phyloP scores from a whole-genome alignment of 2,888 invertebrate species.

The Synergus japonicus region DNA sequence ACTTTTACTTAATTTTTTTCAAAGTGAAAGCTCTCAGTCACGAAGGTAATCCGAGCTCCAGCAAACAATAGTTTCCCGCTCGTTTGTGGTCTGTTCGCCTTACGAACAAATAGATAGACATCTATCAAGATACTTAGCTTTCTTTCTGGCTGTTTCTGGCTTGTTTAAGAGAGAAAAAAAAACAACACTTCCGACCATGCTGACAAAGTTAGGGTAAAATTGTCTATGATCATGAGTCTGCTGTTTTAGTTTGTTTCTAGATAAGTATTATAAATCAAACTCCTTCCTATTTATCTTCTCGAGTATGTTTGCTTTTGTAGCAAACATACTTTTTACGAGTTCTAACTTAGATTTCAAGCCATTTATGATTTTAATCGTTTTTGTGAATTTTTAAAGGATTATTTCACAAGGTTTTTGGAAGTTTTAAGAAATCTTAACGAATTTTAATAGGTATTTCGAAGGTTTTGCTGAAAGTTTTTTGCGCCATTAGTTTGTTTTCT shows the following conservation, averaged over 20 bases:
- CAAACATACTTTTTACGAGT: neutral
- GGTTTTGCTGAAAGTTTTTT: no score
- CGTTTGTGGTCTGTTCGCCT: constrained; percentile 25
- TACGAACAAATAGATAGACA: constrained; percentile 28
- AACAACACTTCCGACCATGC: neutral
- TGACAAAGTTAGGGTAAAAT: neutral
- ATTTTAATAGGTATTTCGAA: no score
- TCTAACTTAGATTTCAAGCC: no score
- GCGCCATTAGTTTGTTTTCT: no score
- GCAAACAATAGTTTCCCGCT: constrained; percentile 20
- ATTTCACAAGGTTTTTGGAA: no score
- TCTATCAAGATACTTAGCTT: constrained; percentile 27
- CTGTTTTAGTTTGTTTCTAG: neutral
- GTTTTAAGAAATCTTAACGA: no score
- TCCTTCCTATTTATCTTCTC: neutral
- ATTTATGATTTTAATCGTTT: no score
- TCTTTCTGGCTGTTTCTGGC: neutral
- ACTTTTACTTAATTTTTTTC: constrained; percentile 10
- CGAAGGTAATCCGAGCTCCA: neutral
- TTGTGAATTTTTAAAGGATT: no score
- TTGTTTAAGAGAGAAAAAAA: neutral
- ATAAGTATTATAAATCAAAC: neutral
- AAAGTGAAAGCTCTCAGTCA: constrained; percentile 1
- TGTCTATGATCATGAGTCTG: neutral
- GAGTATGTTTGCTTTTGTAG: neutral